These are phyloP conservation scores for Machimus atricapillus DNA, from an alignment of 2,888 invertebrate species.

Conservation along the genomic window DNA sequence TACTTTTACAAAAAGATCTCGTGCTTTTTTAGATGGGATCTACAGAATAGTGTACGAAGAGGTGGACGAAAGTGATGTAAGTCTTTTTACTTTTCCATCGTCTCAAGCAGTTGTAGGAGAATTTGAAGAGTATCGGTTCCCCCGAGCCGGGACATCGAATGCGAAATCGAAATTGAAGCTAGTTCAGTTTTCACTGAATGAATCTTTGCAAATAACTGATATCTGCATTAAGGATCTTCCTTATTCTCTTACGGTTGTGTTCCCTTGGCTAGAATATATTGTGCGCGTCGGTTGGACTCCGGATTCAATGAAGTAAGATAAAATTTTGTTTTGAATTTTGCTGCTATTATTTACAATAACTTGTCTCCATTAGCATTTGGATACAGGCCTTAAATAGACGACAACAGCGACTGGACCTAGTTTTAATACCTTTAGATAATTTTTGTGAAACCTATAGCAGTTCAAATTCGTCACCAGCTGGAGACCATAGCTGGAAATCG, in stretches of 20 bases:
- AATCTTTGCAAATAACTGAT: constrained; percentile 73
- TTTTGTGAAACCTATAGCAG: constrained; percentile 67
- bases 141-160: constrained; percentile 87
- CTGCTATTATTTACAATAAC: background rate
- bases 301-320: constrained; percentile 81
- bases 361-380: constrained; percentile 77
- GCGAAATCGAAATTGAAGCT: constrained; percentile 89
- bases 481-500: constrained; percentile 61
- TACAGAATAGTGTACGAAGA: constrained; percentile 87
- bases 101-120: constrained; percentile 81
- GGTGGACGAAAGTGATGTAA: constrained; percentile 89
- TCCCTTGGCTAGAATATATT: constrained; percentile 95
- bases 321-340: background rate
- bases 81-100: constrained; percentile 87
- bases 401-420: constrained; percentile 84
- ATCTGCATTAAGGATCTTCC: constrained; percentile 78
- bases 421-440: constrained; percentile 80
- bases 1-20: background rate
- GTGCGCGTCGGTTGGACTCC: constrained; percentile 96
- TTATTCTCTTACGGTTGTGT: constrained; percentile 78
- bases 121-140: constrained; percentile 85
- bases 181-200: constrained; percentile 75
- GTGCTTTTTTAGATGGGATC: constrained; percentile 68
- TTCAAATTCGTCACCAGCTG: constrained; percentile 61
- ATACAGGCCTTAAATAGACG: constrained; percentile 87